Evolutionary conservation across 1,140 invertebrate species (phyloP).

Genomic region (Sycobia sp.): DNA sequence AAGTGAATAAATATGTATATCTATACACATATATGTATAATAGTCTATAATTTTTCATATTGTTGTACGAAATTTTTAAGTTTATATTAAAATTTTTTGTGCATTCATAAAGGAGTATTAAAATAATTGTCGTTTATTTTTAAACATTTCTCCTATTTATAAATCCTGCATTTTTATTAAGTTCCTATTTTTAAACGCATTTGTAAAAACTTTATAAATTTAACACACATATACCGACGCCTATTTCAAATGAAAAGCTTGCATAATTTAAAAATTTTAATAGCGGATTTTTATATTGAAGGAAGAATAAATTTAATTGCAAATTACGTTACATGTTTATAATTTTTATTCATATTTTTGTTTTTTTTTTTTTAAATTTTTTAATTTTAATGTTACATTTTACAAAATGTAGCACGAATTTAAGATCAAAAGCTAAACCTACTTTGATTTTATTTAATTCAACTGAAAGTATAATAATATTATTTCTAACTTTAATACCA

Average conservation of each 20-base stretch:
- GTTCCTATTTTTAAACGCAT: too few species aligned
- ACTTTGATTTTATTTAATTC: background rate
- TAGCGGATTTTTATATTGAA: too few species aligned
- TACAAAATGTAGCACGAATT: constrained; percentile 25
- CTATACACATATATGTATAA: too few species aligned
- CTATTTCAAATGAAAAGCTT: too few species aligned
- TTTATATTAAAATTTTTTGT: constrained; percentile 83
- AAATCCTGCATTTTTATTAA: background rate
- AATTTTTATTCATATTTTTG: too few species aligned
- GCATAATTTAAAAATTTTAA: too few species aligned
- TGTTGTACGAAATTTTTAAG: constrained; percentile 81
- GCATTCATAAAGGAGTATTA: constrained; percentile 60
- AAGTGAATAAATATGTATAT: constrained; percentile 36
- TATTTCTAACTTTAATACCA: constrained; percentile 11
- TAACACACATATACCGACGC: too few species aligned
- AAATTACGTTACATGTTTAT: too few species aligned
- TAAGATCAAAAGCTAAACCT: constrained; percentile 19
- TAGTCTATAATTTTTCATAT: constrained; percentile 79
- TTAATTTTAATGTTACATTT: constrained; percentile 28
- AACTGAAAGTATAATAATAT: constrained; percentile 8
- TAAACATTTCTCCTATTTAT: background rate
- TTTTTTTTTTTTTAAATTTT: constrained; percentile 18
- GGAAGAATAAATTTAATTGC: too few species aligned
- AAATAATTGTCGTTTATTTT: background rate
- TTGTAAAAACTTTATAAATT: too few species aligned